Percentiles rank a stretch among this genome's conserved stretches.
Evolutionary conservation across 2,888 invertebrate species (phyloP).

Genomic region (Cerastoderma edule): DNA sequence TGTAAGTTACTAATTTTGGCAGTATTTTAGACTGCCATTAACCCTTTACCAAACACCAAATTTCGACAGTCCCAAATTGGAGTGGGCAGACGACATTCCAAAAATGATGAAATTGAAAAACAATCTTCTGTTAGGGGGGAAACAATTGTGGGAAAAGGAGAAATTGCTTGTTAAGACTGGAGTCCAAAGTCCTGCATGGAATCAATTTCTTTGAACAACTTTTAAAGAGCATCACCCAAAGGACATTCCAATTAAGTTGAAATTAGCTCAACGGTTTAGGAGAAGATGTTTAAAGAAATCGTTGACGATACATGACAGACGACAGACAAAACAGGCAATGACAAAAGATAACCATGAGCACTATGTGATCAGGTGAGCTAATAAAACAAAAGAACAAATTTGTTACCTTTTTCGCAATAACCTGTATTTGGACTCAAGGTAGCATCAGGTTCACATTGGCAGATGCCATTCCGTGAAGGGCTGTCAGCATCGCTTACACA

Average conservation of each 20-base stretch:
- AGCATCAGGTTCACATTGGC: constrained; percentile 20
- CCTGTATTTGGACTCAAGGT: constrained; percentile 10
- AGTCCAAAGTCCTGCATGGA: too few species aligned
- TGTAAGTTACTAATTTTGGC: background rate
- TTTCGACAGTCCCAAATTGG: too few species aligned
- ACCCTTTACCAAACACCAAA: background rate
- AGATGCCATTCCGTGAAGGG: constrained; percentile 22
- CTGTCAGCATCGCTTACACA: constrained; percentile 14
- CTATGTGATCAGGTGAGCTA: background rate
- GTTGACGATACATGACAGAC: background rate
- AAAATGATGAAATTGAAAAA: background rate
- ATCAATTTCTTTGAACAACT: too few species aligned
- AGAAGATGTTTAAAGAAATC: background rate
- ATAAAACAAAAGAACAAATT: too few species aligned
- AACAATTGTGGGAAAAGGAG: constrained; percentile 9
- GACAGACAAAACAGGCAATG: background rate
- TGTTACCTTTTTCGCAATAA: constrained; percentile 21
- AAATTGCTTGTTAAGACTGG: too few species aligned
- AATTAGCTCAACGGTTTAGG: background rate
- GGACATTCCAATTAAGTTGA: background rate
- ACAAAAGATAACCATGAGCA: background rate
- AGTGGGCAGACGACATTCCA: too few species aligned
- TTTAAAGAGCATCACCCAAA: background rate
- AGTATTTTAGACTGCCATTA: background rate
- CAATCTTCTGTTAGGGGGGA: background rate